Base-by-base conservation (phyloP, 2,113 vertebrate species). In the Osmerus eperlanus region DNA sequence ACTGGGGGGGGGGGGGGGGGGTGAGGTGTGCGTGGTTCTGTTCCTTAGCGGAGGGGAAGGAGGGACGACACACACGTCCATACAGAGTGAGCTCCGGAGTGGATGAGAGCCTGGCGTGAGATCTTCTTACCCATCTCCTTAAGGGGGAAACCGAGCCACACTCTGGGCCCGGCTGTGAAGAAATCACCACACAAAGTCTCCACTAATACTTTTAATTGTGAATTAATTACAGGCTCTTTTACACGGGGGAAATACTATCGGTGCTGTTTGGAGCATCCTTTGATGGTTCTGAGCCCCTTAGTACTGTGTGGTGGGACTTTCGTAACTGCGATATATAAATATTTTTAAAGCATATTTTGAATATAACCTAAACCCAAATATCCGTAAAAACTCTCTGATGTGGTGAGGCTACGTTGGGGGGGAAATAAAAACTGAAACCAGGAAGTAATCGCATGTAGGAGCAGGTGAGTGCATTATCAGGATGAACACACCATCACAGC, bases 121-220 rank as follows among this genome's bases (percentile, higher is more conserved):
- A 87, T 89, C 83, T 81, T 81, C 81, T 88, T 85, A 87, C 87
- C 23, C 60, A 28, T 84, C 89, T 87, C 87, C 88, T 86, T 87
- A 87, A 86, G 87, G 83, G 85, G 86, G 82, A 89, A 91, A 76
- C 36, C 76, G 86, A 83, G 85, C 28, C 84, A 84, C 74, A 56
- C 25, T 72, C 78, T 68, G 74, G 83, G 83, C 68, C 74, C 84
- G 87, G 80, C 81, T 83, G 84, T 85, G 87, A 90, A 88, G 88
- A 88, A 89, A 88, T 91, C 87, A 87, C 86, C 84, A 86, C 85
- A 81, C 86, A 89, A 89, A 88, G 88, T 83, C 88, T 64, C 76
- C 71, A 73, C 85, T 89, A 90, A 89, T 88, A 85, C 84, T 85
- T 89, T 88, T 89, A 88, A 89, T 86, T 81, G 85, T 82, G 81